phyloP scores from a whole-genome alignment of 2,113 vertebrate genomes.

The Gyps fulvus region DNA sequence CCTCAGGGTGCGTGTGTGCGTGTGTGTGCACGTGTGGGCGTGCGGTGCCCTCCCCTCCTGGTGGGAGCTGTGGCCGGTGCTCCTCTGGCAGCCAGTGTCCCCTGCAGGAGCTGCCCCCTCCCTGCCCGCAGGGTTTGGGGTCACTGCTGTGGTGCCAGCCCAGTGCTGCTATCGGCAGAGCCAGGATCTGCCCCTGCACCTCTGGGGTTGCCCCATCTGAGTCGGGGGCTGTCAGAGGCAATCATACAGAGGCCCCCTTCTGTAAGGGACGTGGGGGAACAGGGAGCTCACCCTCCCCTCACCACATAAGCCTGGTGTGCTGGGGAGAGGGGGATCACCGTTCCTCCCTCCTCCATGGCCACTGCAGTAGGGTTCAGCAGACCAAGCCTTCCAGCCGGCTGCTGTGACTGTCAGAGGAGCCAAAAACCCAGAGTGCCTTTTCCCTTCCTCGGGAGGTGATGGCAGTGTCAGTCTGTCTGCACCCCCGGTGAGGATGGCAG shows the following conservation, averaged over 20 bases:
- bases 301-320: not conserved
- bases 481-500: not conserved
- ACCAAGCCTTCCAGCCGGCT: not conserved
- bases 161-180: not conserved
- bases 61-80: not conserved
- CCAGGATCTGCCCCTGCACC: not conserved
- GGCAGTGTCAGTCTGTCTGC: not conserved
- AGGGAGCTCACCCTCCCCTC: not conserved
- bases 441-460: not conserved
- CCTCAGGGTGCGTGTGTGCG: not conserved
- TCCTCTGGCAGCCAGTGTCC: not conserved
- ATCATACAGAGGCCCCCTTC: not conserved
- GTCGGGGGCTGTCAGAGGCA: not conserved
- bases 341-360: not conserved
- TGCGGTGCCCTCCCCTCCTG: not conserved
- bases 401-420: not conserved
- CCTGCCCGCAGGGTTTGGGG: not conserved
- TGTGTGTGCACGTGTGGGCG: not conserved
- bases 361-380: not conserved
- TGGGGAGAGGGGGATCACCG: fast-evolving
- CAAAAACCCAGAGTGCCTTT: not conserved
- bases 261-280: not conserved
- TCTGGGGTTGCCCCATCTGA: not conserved
- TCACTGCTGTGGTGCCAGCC: not conserved
- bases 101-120: not conserved